Percentiles rank a stretch among this genome's conserved stretches.
These are phyloP conservation scores for Menidia menidia DNA, from an alignment of 2,797 vertebrate genomes.

Conservation along the genomic window DNA sequence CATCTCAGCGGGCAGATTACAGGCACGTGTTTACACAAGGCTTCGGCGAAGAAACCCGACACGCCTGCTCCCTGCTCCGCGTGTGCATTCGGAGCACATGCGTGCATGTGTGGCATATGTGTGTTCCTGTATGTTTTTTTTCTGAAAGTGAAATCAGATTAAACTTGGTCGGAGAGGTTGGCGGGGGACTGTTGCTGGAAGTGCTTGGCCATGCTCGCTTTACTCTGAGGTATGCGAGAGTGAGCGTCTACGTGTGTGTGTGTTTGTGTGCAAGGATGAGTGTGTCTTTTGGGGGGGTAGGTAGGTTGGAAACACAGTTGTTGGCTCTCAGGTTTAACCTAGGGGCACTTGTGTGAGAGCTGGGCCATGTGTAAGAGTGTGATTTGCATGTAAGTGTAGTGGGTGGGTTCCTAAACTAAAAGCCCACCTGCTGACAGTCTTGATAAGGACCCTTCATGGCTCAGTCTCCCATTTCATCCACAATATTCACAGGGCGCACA, in stretches of 20 bases:
- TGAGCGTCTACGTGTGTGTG: constrained; percentile 35
- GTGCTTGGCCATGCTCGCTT: constrained; percentile 64
- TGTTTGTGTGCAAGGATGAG: constrained; percentile 35
- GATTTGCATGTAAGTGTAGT: constrained; percentile 5
- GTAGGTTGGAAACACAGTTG: constrained; percentile 31
- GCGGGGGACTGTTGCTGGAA: constrained; percentile 42
- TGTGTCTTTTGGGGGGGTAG: constrained; percentile 27
- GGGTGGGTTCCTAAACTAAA: constrained; percentile 42
- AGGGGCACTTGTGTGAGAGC: constrained; percentile 39
- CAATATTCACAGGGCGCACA: constrained; percentile 53
- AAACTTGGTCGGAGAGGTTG: constrained; percentile 38
- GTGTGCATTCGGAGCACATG: constrained; percentile 37
- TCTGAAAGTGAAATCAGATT: constrained; percentile 69
- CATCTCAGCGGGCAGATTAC: constrained; percentile 67
- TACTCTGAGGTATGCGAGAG: constrained; percentile 65
- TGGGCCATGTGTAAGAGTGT: constrained; percentile 31
- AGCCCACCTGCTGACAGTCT: constrained; percentile 73
- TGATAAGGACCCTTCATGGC: constrained; percentile 61
- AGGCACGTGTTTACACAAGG: constrained; percentile 75
- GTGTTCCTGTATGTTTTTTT: constrained; percentile 41
- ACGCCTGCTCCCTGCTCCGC: constrained; percentile 5
- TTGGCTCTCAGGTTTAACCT: constrained; percentile 52
- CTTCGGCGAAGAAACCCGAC: constrained; percentile 48
- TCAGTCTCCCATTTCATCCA: constrained; percentile 59
- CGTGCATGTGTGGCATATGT: constrained; percentile 41